Evolutionary conservation across 2,113 vertebrate genomes (phyloP), one percentile per base, ranked within the genome.

Genomic region (Apus apus): DNA sequence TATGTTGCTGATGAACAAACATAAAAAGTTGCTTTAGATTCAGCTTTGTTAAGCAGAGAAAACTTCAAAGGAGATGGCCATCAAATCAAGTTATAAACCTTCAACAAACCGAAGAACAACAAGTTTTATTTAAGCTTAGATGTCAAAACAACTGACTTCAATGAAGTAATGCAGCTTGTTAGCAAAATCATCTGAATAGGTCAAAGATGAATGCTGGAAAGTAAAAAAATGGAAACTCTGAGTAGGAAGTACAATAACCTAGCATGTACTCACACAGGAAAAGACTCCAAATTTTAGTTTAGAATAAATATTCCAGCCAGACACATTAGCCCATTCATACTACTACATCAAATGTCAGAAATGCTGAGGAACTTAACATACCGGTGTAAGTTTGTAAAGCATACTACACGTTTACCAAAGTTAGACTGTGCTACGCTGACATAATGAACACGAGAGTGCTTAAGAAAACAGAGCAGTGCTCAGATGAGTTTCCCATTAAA

Each of bases 201-300:
- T 36, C 43, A 58, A 68, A 86, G 14, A 87, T 7, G 4, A 51
- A 56, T 20, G 8, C 5, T 26, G 6, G 10, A 53, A 89, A 50
- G 15, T 50, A 6, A 73, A 57, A 53, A 80, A 43, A 8, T 82
- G 45, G 58, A 65, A 88, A 65, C 11, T 56, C 51, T 1, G 8
- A 66, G 21, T 6, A 84, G 13, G 6, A 76, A 25, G 21, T 5
- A 67, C 17, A 77, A 51, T 13, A 75, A 72, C 3, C 22, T 67
- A n/a, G n/a, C 3, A 30, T 0, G 1, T 27, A 53, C 2, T 34
- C 5, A n/a, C 3, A 16, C 20, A 84, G 27, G 5, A 71, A 73
- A 61, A 76, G 8, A 20, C 9, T 34, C 6, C 48, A 89, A 67
- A 87, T 81, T 32, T 58, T 21, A 66, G 19, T 18, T 91, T 15